Evolutionary conservation across 2,797 vertebrate genomes (phyloP), one percentile per base, ranked within the genome.

Genomic region (Anguilla pacifica): DNA sequence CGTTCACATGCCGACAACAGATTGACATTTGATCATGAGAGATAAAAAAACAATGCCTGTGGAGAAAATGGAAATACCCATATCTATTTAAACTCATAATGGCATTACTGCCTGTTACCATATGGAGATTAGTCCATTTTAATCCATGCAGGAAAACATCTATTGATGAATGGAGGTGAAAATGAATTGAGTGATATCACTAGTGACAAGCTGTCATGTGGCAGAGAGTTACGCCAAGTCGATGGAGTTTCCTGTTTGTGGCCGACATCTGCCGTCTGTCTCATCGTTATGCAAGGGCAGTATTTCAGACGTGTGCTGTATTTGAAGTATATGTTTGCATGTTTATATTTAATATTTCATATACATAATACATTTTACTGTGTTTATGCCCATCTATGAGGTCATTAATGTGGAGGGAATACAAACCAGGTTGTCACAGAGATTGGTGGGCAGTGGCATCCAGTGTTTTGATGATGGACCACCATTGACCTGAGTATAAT

Each of bases 91-190:
- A 77, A 19, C 15, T 39, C 25, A n/a, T 13, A 67, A 35, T 77
- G 72, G 72, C 31, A 77, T 43, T 43, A 77, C 11, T 43, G 3
- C 4, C 35, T 70, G 9, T 70, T 70, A n/a, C 67, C 28, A 70
- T 70, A 28, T 70, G 67, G 67, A 77, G 31, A 35, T 35, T 74
- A 35, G 35, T 35, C 31, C 5, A 35, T 43, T 77, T 77, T 77
- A 43, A 77, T 39, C 72, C 72, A 77, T 43, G 72, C 72, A 77
- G 72, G 43, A 77, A 77, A 77, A 77, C 17, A 39, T 77, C 31
- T 43, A 77, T 43, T 43, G 72, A 77, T 77, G 72, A 77, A 19
- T 77, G 31, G 22, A 35, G 35, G 19, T 17, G 72, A 19, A 19
- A 19, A 35, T 77, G 35, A 77, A 39, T 39, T 17, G 43, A 39